A percentile compares a stretch with the other conserved stretches of the same genome.
Evolutionary conservation across 2,797 vertebrate genomes (phyloP).

Genomic region (Tangara arthus): DNA sequence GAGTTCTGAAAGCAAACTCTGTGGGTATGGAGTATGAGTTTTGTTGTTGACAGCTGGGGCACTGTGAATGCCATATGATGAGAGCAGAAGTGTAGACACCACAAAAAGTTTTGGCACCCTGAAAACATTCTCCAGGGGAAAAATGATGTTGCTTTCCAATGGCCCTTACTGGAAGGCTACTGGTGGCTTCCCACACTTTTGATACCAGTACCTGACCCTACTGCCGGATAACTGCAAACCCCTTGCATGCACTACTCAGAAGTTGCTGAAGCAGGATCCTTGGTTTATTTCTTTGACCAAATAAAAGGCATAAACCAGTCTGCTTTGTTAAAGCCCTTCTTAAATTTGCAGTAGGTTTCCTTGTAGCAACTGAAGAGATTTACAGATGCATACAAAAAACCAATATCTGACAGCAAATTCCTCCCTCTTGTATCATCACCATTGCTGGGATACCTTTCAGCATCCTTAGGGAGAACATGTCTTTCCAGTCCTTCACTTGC

Average conservation of each 20-base stretch:
- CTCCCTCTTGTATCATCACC: neutral
- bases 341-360: neutral
- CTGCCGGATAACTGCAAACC: neutral
- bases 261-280: neutral
- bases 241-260: neutral
- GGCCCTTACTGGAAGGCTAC: neutral
- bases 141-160: neutral
- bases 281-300: neutral
- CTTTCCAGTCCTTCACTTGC: slow-evolving; percentile 17
- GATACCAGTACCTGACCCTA: neutral
- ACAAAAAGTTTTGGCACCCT: neutral
- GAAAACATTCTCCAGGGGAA: neutral
- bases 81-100: neutral
- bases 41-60: neutral
- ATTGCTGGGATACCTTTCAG: neutral
- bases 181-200: neutral
- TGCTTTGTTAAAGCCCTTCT: neutral
- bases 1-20: neutral
- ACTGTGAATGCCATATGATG: neutral
- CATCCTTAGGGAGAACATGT: neutral
- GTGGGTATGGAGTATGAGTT: neutral
- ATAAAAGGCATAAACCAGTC: neutral
- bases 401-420: neutral
- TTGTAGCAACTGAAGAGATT: neutral
- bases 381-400: neutral